Evolutionary conservation across 2,797 vertebrate species (phyloP).

Genomic region (Dryobates pubescens): DNA sequence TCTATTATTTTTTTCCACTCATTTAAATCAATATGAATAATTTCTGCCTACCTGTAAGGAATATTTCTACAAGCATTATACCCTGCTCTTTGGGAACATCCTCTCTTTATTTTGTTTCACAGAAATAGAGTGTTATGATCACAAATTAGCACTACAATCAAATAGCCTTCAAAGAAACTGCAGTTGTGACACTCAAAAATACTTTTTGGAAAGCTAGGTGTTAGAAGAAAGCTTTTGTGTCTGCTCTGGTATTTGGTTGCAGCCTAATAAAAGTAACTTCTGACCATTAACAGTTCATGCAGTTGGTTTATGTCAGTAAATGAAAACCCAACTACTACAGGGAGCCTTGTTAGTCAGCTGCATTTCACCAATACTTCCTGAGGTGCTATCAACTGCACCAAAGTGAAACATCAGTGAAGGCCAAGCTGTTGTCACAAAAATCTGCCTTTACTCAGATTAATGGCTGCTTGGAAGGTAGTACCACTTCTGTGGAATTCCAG

Average conservation of each 20-base stretch:
- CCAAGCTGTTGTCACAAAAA: neutral
- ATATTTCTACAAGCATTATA: conserved; percentile 1
- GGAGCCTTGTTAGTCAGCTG: neutral
- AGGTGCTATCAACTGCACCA: neutral
- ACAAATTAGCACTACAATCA: neutral
- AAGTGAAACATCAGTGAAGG: neutral
- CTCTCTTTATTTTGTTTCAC: too few relatives aligned
- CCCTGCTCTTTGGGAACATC: neutral
- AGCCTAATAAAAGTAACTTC: neutral
- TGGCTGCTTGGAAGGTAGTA: neutral
- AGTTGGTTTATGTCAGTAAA: neutral
- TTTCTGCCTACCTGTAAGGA: conserved; percentile 23
- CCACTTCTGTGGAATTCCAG: neutral
- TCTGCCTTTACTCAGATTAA: neutral
- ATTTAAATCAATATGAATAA: neutral
- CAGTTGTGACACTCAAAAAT: neutral
- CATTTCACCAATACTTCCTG: neutral
- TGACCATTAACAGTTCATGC: neutral
- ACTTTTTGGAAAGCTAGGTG: neutral
- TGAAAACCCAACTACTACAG: neutral
- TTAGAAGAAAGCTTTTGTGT: neutral
- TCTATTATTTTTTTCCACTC: conserved; percentile 11
- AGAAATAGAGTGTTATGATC: neutral
- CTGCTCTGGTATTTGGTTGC: neutral
- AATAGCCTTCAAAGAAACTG: neutral